Evolutionary conservation across 2,888 invertebrate species (phyloP), one percentile per base, ranked within the genome.

Genomic region (Parochlus steinenii): DNA sequence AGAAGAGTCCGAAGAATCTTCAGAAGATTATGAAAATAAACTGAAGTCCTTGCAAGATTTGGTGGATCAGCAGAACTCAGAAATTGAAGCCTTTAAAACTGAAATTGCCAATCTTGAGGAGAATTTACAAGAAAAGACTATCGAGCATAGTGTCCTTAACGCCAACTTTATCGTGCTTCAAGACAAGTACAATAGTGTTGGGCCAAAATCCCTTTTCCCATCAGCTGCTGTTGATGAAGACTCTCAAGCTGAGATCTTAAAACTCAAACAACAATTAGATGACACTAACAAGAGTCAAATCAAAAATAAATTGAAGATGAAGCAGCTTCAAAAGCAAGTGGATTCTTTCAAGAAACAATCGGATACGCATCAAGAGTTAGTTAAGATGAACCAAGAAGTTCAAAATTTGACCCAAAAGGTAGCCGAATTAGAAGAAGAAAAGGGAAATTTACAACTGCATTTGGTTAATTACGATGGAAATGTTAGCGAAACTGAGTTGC

Each of bases 391-490:
- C 48, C 65, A 65, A 39, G 71, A 72, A 48, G 64, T 73, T 44
- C 66, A 69, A 42, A 64, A 67, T 43, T 56, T 78, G 32, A 71
- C 73, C 41, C 76, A 81, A 46, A 75, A 73, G 62, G 71, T 90
- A 40, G 77, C 79, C 10, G 81, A 85, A 52, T 58, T 90, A 43
- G 85, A 86, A 60, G 85, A 86, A 56, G 89, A 89, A 60, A 89
- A 87, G 62, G 86, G 86, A 48, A 83, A 85, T 61, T 69, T 89
- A 51, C 85, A 87, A 60, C 63, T 87, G 52, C 77, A 77, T 61
- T 67, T 83, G 53, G 75, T 82, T 47, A 80, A 82, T n/a, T n/a
- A n/a, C 60, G 74, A 76, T 58, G 79, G 79, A 54, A 74, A 74
- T 55, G 67, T 69, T 47, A 66, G 72, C 7, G 39, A 38, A 12